Conservation (phyloP, 2,888 invertebrate genomes). For the Amphiduros pacificus region DNA sequence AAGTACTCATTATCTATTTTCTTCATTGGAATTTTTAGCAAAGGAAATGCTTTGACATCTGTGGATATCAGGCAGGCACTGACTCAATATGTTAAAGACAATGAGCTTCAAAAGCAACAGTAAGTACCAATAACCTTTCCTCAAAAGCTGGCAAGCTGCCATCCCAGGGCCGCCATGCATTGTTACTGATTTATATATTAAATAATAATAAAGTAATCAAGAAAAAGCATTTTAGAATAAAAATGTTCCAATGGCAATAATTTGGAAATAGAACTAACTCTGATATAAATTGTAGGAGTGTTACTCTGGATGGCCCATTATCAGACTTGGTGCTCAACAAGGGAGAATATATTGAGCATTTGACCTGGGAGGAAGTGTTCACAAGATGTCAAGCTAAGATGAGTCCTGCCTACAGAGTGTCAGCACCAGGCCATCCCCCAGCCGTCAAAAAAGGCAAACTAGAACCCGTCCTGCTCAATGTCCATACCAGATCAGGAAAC, state of each 20-base stretch:
- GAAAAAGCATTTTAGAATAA: too few species aligned
- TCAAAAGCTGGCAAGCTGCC: too few species aligned
- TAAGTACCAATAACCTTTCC: too few species aligned
- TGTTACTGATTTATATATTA: too few species aligned
- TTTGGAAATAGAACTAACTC: neutral
- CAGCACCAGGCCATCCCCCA: constrained; percentile 61
- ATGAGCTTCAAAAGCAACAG: constrained; percentile 63
- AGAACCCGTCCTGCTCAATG: constrained; percentile 76
- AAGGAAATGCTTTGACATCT: constrained; percentile 69
- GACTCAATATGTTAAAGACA: constrained; percentile 72
- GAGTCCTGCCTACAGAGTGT: constrained; percentile 73
- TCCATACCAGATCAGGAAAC: constrained; percentile 79
- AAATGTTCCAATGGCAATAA: neutral
- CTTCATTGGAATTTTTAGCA: constrained; percentile 40
- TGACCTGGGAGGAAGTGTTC: constrained; percentile 76
- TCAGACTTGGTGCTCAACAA: constrained; percentile 60
- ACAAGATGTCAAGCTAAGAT: constrained; percentile 68
- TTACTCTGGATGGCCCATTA: constrained; percentile 66
- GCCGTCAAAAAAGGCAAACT: constrained; percentile 70
- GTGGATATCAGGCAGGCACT: constrained; percentile 70
- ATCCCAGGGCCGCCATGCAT: too few species aligned
- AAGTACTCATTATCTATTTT: neutral
- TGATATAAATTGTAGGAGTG: constrained; percentile 29
- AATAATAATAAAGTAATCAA: too few species aligned
- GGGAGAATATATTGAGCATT: constrained; percentile 47